Base-by-base conservation (phyloP, 2,113 vertebrate species). In the Cynoglossus semilaevis region DNA sequence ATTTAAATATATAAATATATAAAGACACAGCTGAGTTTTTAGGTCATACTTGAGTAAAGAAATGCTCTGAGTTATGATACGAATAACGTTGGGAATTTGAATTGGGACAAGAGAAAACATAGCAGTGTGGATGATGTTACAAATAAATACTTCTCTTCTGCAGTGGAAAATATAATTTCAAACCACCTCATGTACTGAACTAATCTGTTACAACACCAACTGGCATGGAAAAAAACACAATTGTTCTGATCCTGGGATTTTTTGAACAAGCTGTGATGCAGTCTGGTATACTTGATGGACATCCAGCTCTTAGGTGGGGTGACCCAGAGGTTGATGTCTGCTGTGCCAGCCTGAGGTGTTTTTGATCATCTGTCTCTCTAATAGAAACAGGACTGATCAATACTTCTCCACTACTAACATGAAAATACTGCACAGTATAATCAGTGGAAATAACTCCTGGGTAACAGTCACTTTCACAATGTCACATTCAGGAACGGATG, bases 371-470 rank as follows among this genome's bases (percentile, higher is more conserved):
- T 29, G 15, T 18, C 19, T 45, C 36, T 51, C n/a, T 59, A 13
- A 63, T 67, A 29, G 22, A 29, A 29, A 29, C 6, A 6, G 62
- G 36, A 29, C 29, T 1, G 5, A 67, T 80, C 77, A 77, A 75
- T 80, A 72, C 17, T 18, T 58, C 58, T 66, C 68, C 75, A 51
- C 63, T 62, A 14, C 37, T 4, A 52, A 50, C 29, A 34, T 58
- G 22, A 52, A 63, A 70, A 54, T 70, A 80, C 63, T 64, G 54
- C 41, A 58, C 15, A 8, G 6, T 29, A 53, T 54, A 48, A 17
- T 44, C 14, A 45, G 10, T 36, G 45, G 38, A 69, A 65, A 58
- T 35, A 8, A 16, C 18, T 63, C 34, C 51, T 36, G 54, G 64
- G 16, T 63, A 43, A 56, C 41, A 15, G 54, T 65, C 40, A 65